A percentile compares a stretch with the other conserved stretches of the same genome.
These are phyloP conservation scores for Psilopsiagon aymara DNA, from an alignment of 2,113 vertebrate species.

Conservation along the genomic window DNA sequence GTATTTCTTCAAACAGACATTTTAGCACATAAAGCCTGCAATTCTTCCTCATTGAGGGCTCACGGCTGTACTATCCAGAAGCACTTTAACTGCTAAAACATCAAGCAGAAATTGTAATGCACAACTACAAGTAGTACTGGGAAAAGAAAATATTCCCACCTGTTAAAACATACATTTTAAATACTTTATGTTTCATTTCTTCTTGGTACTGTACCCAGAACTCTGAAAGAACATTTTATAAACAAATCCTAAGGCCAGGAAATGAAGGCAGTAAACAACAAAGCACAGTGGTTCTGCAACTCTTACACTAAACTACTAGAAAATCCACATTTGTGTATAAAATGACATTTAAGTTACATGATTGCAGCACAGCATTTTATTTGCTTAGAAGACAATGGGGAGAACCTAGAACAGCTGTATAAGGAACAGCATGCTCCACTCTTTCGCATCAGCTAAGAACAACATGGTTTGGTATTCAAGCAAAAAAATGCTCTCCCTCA, in stretches of 20 bases:
- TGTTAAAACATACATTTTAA: constrained; percentile 1
- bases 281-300: not conserved
- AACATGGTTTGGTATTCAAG: not conserved
- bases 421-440: not conserved
- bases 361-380: not conserved
- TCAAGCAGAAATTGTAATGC: not conserved
- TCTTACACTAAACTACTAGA: not conserved
- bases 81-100: not conserved
- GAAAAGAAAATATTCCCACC: constrained; percentile 13
- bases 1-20: not conserved
- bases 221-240: not conserved
- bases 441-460: not conserved
- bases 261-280: not conserved
- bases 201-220: not conserved
- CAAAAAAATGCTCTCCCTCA: not conserved
- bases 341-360: not conserved
- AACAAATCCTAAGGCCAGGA: not conserved
- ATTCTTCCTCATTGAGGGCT: constrained; percentile 7
- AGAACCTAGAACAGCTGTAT: not conserved
- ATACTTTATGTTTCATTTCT: constrained; percentile 4
- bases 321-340: not conserved
- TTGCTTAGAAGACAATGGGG: not conserved
- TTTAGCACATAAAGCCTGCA: not conserved
- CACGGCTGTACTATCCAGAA: not conserved
- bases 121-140: not conserved